phyloP scores from a whole-genome alignment of 2,888 invertebrate genomes.

The Mythimna loreyi region DNA sequence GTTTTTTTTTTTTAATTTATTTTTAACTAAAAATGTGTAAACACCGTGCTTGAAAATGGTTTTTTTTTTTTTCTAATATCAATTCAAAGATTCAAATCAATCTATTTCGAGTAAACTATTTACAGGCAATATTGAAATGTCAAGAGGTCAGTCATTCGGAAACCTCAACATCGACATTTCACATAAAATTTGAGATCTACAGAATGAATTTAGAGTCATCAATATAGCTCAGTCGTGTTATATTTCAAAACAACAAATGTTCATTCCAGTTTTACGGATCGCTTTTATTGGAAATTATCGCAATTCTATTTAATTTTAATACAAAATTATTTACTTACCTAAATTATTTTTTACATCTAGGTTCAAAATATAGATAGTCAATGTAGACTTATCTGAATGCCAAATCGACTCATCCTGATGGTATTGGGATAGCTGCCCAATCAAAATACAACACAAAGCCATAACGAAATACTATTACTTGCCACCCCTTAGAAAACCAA shows the following conservation, averaged over 20 bases:
- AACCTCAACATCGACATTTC: background rate
- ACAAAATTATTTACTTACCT: background rate
- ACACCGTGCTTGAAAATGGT: too few relatives aligned
- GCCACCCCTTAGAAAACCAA: slow-evolving; percentile 89
- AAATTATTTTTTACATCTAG: background rate
- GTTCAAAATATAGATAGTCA: background rate
- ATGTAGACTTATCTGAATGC: background rate
- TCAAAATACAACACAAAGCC: slow-evolving; percentile 63
- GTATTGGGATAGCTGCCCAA: slow-evolving; percentile 51
- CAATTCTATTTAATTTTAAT: background rate
- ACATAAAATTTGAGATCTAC: background rate
- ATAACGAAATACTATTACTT: slow-evolving; percentile 74
- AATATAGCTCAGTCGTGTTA: too few relatives aligned
- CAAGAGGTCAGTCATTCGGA: too few relatives aligned
- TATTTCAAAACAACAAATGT: too few relatives aligned
- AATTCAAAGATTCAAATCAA: too few relatives aligned
- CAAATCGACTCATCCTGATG: slow-evolving; percentile 15
- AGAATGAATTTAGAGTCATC: background rate
- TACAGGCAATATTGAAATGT: too few relatives aligned
- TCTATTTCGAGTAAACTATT: too few relatives aligned
- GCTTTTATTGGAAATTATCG: background rate
- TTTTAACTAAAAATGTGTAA: background rate
- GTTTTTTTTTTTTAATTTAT: too few relatives aligned
- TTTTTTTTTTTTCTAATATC: too few relatives aligned
- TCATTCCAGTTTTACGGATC: background rate